Conservation (phyloP, 2,888 invertebrate genomes). For the Alentia gelatinosa region DNA sequence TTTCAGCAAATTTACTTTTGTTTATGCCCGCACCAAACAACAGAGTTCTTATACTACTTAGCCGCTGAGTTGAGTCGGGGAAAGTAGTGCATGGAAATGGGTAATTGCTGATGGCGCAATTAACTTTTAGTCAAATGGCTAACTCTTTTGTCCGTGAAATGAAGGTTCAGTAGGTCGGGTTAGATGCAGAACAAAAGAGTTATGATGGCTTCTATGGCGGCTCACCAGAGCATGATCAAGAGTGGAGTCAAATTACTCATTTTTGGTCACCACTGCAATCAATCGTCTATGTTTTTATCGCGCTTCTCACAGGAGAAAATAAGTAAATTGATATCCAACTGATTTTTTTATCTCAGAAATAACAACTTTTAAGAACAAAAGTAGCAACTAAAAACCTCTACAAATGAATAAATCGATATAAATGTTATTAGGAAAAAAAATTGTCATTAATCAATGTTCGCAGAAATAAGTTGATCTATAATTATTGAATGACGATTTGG, state of each 20-base stretch:
- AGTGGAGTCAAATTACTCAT: not conserved
- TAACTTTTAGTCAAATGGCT: not conserved
- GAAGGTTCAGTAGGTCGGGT: not conserved
- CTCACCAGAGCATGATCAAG: not conserved
- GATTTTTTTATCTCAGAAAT: too few relatives aligned
- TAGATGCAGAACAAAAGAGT: not conserved
- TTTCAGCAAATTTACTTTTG: too few relatives aligned
- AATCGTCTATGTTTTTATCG: too few relatives aligned
- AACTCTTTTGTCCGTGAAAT: not conserved
- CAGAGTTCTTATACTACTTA: not conserved
- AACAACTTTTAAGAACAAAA: too few relatives aligned
- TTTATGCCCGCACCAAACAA: not conserved
- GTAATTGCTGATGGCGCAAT: not conserved
- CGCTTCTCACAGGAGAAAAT: too few relatives aligned
- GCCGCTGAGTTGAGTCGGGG: not conserved
- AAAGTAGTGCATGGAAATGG: slow-evolving; percentile 30
- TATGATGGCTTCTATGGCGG: not conserved
- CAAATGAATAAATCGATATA: too few relatives aligned
- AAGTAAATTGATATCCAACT: too few relatives aligned
- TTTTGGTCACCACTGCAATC: not conserved
- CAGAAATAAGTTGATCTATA: too few relatives aligned
- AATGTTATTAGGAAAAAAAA: too few relatives aligned
- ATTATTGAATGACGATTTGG: too few relatives aligned
- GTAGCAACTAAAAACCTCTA: too few relatives aligned
- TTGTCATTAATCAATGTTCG: too few relatives aligned